These are phyloP conservation scores for Momotus momota DNA, from an alignment of 2,797 vertebrate species.

Conservation along the genomic window DNA sequence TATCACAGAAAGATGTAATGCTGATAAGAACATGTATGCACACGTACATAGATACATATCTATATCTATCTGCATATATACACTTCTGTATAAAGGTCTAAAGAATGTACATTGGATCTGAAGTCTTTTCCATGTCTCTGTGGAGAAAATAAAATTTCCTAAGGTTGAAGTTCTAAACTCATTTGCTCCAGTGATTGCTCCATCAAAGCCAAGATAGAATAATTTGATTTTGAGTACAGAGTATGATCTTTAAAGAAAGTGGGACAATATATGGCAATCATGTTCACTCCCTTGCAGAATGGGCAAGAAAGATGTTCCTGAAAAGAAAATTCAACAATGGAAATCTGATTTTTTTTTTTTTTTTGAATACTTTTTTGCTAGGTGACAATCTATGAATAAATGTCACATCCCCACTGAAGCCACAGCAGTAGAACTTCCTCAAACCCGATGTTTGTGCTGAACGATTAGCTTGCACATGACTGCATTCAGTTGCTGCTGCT, in stretches of 20 bases:
- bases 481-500: background rate
- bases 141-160: background rate
- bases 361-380: background rate
- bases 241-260: background rate
- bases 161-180: background rate
- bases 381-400: background rate
- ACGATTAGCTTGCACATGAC: background rate
- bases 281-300: background rate
- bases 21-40: background rate
- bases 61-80: background rate
- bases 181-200: background rate
- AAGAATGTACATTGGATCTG: background rate
- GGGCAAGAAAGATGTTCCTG: background rate
- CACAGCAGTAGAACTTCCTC: background rate
- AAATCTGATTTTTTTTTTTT: background rate
- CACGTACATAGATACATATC: background rate
- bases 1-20: background rate
- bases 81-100: background rate
- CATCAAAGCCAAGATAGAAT: background rate
- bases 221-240: background rate
- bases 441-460: background rate
- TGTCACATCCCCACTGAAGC: background rate
- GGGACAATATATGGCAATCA: background rate
- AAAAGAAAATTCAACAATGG: background rate
- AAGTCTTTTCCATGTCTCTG: background rate